phyloP scores from a whole-genome alignment of 2,797 vertebrate species.

The Choloepus didactylus region DNA sequence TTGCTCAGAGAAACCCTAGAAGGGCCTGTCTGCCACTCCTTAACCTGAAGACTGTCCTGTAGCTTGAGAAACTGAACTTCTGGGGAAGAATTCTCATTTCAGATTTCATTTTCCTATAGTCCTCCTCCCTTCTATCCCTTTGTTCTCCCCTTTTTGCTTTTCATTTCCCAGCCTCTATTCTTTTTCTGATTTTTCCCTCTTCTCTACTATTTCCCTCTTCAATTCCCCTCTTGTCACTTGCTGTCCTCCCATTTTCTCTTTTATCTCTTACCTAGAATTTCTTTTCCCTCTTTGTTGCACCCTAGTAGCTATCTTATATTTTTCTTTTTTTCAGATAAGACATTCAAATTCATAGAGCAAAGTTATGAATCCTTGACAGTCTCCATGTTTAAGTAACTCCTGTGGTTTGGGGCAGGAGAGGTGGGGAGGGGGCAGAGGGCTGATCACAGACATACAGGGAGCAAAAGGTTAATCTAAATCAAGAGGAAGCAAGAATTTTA shows the following conservation, averaged over 20 bases:
- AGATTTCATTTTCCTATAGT: not conserved
- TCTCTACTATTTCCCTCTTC: not conserved
- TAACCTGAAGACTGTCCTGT: slow-evolving; percentile 73
- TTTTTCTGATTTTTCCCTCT: not conserved
- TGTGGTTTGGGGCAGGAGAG: too few relatives aligned
- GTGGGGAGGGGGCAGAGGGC: too few relatives aligned
- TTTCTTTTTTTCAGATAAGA: slow-evolving; percentile 32
- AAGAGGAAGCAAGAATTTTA: slow-evolving; percentile 88
- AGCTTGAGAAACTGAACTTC: not conserved
- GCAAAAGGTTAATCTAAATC: slow-evolving; percentile 44
- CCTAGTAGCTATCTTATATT: not conserved
- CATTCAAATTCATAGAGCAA: slow-evolving; percentile 84
- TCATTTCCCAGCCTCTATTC: not conserved
- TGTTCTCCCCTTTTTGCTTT: not conserved
- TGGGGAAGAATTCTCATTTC: not conserved
- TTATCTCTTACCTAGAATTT: not conserved
- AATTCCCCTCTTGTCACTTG: not conserved
- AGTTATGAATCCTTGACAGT: slow-evolving; percentile 83
- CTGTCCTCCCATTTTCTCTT: not conserved
- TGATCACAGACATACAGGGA: not conserved
- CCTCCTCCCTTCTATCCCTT: not conserved
- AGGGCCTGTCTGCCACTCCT: slow-evolving; percentile 82
- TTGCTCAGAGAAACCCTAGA: slow-evolving; percentile 85
- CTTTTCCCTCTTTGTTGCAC: not conserved
- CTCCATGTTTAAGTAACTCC: slow-evolving; percentile 78